Percentiles rank a stretch among this genome's conserved stretches.
These are phyloP conservation scores for Formica aserva DNA, from an alignment of 2,888 invertebrate species.

Conservation along the genomic window DNA sequence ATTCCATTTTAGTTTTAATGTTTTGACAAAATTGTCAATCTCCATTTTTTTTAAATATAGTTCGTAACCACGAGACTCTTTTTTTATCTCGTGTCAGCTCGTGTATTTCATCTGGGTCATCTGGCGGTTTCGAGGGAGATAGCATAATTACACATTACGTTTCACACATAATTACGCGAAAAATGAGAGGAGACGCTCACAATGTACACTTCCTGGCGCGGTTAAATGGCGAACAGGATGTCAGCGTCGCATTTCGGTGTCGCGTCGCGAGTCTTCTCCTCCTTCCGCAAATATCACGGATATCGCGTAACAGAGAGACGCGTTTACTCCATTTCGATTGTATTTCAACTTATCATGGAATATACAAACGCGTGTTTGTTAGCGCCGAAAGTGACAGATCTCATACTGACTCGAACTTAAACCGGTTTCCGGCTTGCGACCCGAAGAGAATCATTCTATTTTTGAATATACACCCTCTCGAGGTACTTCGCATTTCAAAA, in stretches of 20 bases:
- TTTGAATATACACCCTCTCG: constrained; percentile 18
- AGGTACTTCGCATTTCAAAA: constrained; percentile 39
- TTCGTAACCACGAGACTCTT: not conserved
- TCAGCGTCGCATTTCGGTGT: constrained; percentile 14
- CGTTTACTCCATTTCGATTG: not conserved
- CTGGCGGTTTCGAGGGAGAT: not conserved
- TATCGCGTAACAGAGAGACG: not conserved
- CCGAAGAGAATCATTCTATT: constrained; percentile 39
- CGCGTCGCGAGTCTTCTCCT: not conserved
- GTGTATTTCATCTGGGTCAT: constrained; percentile 8
- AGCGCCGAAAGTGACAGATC: constrained; percentile 28
- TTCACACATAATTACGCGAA: constrained; percentile 32
- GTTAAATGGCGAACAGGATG: constrained; percentile 36
- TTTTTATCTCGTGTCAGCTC: not conserved
- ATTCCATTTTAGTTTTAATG: not conserved
- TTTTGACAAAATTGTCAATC: not conserved
- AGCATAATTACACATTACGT: not conserved
- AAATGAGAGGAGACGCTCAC: constrained; percentile 34
- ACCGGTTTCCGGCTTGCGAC: constrained; percentile 46
- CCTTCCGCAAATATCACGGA: not conserved
- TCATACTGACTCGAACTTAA: constrained; percentile 29
- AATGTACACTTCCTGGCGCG: constrained; percentile 25
- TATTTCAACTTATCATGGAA: not conserved
- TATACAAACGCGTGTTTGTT: not conserved
- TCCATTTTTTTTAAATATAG: not conserved